These are phyloP conservation scores for Ellobius talpinus DNA, from an alignment of 2,113 vertebrate species.

Conservation along the genomic window DNA sequence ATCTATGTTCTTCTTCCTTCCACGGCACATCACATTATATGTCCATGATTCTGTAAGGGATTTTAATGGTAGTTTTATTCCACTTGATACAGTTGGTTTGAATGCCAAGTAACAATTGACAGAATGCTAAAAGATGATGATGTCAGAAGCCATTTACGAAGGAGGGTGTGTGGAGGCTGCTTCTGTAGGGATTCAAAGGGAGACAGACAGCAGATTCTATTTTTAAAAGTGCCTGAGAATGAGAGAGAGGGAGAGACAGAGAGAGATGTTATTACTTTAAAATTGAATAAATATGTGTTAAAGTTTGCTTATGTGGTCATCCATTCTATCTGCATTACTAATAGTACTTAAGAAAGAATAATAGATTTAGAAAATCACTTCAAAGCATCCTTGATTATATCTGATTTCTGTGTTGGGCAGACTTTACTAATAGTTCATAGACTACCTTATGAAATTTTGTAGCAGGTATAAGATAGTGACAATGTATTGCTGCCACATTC, in stretches of 20 bases:
- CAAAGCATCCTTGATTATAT: background rate
- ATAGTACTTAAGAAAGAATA: background rate
- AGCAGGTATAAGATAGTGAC: background rate
- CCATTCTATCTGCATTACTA: background rate
- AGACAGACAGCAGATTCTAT: background rate
- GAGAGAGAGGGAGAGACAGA: too few species aligned
- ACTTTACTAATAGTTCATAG: background rate
- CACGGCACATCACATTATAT: background rate
- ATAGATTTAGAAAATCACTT: background rate
- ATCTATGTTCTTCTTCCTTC: background rate
- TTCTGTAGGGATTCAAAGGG: background rate
- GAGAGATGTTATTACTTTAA: background rate
- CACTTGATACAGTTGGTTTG: background rate
- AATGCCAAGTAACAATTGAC: background rate
- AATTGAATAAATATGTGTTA: background rate
- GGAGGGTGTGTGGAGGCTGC: background rate
- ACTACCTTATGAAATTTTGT: constrained; percentile 25
- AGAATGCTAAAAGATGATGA: background rate
- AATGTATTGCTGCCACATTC: background rate
- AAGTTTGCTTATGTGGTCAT: background rate
- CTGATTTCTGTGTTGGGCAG: background rate
- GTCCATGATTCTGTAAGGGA: background rate
- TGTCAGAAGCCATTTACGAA: background rate
- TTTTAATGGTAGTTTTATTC: constrained; percentile 14
- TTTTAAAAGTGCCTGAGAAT: background rate